Evolutionary conservation across 2,888 invertebrate genomes (phyloP), one percentile per base, ranked within the genome.

Genomic region (Andrena dorsata): DNA sequence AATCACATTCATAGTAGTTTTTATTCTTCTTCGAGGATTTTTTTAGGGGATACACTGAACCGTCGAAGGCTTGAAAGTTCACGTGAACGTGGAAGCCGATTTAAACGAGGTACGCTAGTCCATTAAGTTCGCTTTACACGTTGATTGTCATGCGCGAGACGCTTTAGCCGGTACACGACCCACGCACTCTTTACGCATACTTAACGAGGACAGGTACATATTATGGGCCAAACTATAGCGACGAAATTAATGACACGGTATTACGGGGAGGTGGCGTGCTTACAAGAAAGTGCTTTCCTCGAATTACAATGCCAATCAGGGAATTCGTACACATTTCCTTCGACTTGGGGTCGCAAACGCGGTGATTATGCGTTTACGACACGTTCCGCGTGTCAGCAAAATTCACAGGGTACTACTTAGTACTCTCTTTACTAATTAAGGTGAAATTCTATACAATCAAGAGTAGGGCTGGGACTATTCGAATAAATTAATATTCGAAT

Each of bases 121-220:
- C 85, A 84, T 85, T 85, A 82, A 77, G 76, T 61, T 68, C 74
- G 76, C 71, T 53, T 85, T 82, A 72, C 79, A 73, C 77, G 66
- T 71, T 84, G 75, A 87, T 87, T 87, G 80, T 83, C 78, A 85
- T 86, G 86, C 87, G 81, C 81, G 69, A 60, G 76, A 72, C 87
- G 87, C 64, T 85, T 82, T 80, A 81, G 85, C 41, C 85, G 76
- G 77, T 85, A 86, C 87, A 87, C 82, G 83, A 73, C 83, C 82
- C 81, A 85, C 83, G 87, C 82, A 86, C 82, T 75, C 86, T 81
- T 84, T 83, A 73, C 79, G 86, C 84, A 87, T 87, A 87, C 80
- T 83, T 85, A 85, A 86, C 80, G 80, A 83, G 68, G 80, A 85
- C 85, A 86, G 85, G 85, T 86, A 86, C 61, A 76, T 53, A 85